A percentile compares a stretch with the other conserved stretches of the same genome.
Evolutionary conservation across 2,888 invertebrate genomes (phyloP).

Genomic region (Noctua pronuba): DNA sequence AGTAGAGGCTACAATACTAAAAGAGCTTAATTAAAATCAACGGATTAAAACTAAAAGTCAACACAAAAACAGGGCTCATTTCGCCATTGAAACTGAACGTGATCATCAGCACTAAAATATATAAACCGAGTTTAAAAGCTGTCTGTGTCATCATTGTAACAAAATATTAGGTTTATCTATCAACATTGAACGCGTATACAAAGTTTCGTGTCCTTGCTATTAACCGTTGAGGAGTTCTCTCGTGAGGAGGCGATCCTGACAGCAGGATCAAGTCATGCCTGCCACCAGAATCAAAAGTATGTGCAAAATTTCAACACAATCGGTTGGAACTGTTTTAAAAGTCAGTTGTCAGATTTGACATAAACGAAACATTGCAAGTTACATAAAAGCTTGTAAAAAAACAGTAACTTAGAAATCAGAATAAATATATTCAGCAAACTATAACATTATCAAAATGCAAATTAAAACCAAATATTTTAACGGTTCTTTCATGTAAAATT

Average conservation of each 20-base stretch:
- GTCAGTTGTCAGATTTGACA: not conserved
- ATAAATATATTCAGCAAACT: not conserved
- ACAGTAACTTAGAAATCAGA: not conserved
- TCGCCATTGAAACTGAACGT: not conserved
- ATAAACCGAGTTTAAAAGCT: not conserved
- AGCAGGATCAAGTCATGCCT: too few relatives aligned
- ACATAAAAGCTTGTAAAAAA: not conserved
- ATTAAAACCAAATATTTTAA: conserved; percentile 15
- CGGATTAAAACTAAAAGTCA: not conserved
- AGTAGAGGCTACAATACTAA: not conserved
- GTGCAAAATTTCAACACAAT: too few relatives aligned
- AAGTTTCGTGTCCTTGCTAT: not conserved
- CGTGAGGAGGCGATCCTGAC: too few relatives aligned
- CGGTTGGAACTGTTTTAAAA: not conserved
- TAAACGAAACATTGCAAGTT: not conserved
- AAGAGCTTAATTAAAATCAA: conserved; percentile 13
- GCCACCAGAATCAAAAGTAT: too few relatives aligned
- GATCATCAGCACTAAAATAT: not conserved
- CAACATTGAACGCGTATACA: not conserved
- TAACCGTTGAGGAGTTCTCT: too few relatives aligned
- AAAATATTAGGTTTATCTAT: not conserved
- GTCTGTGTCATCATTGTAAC: not conserved
- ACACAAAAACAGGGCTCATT: not conserved
- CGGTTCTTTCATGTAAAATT: conserved; percentile 6
- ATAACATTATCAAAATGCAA: not conserved